Base-by-base conservation (phyloP, 2,888 invertebrate genomes). In the Harpalus rufipes region DNA sequence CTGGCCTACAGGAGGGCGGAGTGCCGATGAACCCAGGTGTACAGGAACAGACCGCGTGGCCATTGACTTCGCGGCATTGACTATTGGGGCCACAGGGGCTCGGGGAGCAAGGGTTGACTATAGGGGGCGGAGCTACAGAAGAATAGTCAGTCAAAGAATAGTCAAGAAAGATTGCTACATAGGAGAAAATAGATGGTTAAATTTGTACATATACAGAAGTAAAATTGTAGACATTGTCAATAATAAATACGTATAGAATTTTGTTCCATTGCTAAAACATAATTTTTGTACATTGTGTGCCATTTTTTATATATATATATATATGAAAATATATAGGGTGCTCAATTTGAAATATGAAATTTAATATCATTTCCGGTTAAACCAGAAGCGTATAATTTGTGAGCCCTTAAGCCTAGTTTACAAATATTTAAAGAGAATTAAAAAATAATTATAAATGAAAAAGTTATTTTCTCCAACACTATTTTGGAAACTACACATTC, bases 31-130 rank as follows among this genome's bases (percentile, higher is more conserved):
- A 95, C n/a, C 92, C 93, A 32, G 91, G 90, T 84, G 92, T 90
- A 88, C 95, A 95, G 25, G 93, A 93, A 88, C 95, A 95, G 6
- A 94, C 93, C 1, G 93, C 94, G 88, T 94, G 93, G 56, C 93
- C 92, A 88, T 94, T 94, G 12, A 93, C 90, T 88, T 93, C 93
- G 83, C 93, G 92, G 87, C 95, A 95, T 88, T 93, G 92, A 87
- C 94, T 94, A 88, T 94, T 93, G 0, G 94, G 94, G 61, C 95
- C 95, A 89, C 95, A 95, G 6, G 94, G 94, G n/a, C 94, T 93
- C 18, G 94, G 94, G 76, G 91, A 90, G 87, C 94, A 95, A 2
- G 94, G 94, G 88, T 94, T 91, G 85, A 86, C 87, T 8, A 51
- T 51, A 14, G 90, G 90, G 78, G 89, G 89, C 80, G 87, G 88